Conservation (phyloP, 2,888 invertebrate species). For the Papilio gigon region DNA sequence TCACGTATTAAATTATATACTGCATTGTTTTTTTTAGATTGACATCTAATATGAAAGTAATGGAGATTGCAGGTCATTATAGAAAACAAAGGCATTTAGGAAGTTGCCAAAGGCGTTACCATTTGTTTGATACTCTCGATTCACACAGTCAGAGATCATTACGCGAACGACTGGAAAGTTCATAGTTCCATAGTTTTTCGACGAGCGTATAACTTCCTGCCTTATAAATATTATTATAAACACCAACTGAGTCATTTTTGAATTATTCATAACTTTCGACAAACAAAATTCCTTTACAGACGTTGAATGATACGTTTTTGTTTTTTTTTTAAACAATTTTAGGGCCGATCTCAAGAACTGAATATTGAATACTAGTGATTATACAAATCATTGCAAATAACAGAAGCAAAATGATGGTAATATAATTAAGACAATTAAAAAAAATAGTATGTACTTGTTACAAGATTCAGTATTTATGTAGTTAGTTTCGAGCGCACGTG, state of each 20-base stretch:
- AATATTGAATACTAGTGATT: too few species aligned
- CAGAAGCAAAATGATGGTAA: too few species aligned
- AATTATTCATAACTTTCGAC: background rate
- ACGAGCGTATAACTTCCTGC: conserved; percentile 39
- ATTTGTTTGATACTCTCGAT: conserved; percentile 2
- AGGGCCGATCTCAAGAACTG: too few species aligned
- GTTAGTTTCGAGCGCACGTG: too few species aligned
- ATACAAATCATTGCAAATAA: too few species aligned
- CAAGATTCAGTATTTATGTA: too few species aligned
- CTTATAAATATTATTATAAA: background rate
- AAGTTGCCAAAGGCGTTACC: background rate
- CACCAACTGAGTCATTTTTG: conserved; percentile 25
- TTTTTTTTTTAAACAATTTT: background rate
- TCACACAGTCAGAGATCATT: conserved; percentile 35
- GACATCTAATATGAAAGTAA: conserved; percentile 6
- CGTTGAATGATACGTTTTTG: background rate
- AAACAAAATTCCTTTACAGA: background rate
- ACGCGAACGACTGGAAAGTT: conserved; percentile 45
- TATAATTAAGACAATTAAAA: too few species aligned
- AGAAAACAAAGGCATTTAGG: background rate
- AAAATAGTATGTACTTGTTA: too few species aligned
- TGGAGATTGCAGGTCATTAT: conserved; percentile 46
- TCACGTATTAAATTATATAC: too few species aligned
- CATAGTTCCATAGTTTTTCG: conserved; percentile 44
- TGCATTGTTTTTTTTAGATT: too few species aligned